Evolutionary conservation across 2,888 invertebrate genomes (phyloP).

Genomic region (Tromatobia lineatoria): DNA sequence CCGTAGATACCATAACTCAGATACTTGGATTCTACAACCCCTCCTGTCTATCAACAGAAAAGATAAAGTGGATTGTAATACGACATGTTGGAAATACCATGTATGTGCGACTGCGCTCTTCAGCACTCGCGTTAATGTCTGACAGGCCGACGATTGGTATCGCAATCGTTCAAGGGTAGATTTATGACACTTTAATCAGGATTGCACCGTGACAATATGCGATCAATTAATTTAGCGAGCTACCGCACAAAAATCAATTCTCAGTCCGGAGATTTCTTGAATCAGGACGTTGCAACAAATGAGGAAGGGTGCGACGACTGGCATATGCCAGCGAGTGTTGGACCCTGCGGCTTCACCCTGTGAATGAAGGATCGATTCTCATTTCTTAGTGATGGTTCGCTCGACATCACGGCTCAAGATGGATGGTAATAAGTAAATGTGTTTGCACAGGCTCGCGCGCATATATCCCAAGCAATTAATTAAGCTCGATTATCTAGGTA

Average conservation of each 20-base stretch:
- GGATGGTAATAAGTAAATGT: conserved; percentile 84
- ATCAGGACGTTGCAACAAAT: neutral
- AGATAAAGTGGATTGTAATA: conserved; percentile 74
- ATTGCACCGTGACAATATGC: conserved; percentile 54
- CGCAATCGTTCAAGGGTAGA: conserved; percentile 45
- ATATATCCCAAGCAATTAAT: conserved; percentile 83
- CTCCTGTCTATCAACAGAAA: conserved; percentile 73
- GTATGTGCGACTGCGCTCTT: conserved; percentile 61
- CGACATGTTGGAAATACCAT: conserved; percentile 79
- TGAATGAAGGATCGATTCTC: conserved; percentile 81
- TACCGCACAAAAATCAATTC: conserved; percentile 6
- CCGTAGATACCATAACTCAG: conserved; percentile 82
- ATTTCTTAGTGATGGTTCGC: conserved; percentile 50
- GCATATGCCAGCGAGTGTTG: neutral
- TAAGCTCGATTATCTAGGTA: conserved; percentile 84
- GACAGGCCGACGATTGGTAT: conserved; percentile 50
- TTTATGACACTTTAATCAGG: conserved; percentile 62
- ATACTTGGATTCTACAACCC: conserved; percentile 75
- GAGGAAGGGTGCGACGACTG: conserved; percentile 6
- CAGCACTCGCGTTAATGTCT: conserved; percentile 22
- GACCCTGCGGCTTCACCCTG: conserved; percentile 2
- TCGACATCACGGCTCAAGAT: conserved; percentile 74
- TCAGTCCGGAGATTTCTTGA: neutral
- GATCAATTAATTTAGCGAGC: conserved; percentile 58
- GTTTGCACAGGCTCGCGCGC: conserved; percentile 79